Percentiles rank a stretch among this genome's conserved stretches.
Evolutionary conservation across 1,140 invertebrate genomes (phyloP).

Genomic region (Tetranychus urticae): DNA sequence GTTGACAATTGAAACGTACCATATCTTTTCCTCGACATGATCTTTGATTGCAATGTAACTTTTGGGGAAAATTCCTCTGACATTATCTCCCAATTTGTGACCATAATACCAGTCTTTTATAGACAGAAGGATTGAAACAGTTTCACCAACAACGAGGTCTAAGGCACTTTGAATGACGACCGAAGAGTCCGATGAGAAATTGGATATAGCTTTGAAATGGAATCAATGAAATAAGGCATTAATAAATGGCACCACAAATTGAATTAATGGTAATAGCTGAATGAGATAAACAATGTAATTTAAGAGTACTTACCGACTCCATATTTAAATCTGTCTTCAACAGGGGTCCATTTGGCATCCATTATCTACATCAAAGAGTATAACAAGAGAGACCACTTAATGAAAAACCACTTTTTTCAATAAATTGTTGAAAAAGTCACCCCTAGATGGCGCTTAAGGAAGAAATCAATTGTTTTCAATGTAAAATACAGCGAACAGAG

Average conservation of each 20-base stretch:
- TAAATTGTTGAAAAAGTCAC: too few species aligned
- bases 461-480: too few species aligned
- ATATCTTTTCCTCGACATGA: constrained; percentile 32
- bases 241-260: too few species aligned
- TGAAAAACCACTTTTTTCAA: too few species aligned
- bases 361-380: too few species aligned
- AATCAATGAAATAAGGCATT: neutral
- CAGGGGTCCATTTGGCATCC: neutral
- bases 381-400: too few species aligned
- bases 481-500: too few species aligned
- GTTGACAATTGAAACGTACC: constrained; percentile 20
- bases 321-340: neutral
- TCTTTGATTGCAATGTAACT: constrained; percentile 47
- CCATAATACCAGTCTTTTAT: constrained; percentile 53
- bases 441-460: too few species aligned
- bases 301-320: neutral
- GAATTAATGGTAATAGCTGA: neutral
- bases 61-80: constrained; percentile 59
- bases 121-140: constrained; percentile 42
- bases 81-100: constrained; percentile 29
- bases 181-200: neutral
- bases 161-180: neutral
- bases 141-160: constrained; percentile 36
- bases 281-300: neutral
- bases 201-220: neutral